Base-by-base conservation (phyloP, 2,888 invertebrate genomes). In the Caenorhabditis sinica region DNA sequence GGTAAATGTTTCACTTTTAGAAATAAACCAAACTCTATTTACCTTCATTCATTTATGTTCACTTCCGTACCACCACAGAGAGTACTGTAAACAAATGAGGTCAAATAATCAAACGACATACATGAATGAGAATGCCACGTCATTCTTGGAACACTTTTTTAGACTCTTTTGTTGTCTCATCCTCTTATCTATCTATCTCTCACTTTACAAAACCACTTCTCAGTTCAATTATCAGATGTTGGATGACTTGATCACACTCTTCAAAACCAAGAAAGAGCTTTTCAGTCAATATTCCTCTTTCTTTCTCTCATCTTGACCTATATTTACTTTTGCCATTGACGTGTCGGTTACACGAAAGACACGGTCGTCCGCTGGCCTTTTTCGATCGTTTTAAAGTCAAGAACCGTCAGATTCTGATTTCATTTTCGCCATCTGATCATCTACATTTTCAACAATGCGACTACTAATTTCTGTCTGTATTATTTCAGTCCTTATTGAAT, bases 321-420 rank as follows among this genome's bases (percentile, higher is more conserved):
- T 77, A 71, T 77, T 77, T 77, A 71, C 77, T 51, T 43, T 69
- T 71, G 71, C 63, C 77, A 77, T 77, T 77, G 77, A 77, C 61
- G 71, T 77, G 61, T 77, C 77, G 61, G 61, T 77, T 77, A 61
- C 77, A 60, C 68, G 61, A 33, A 58, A 77, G 66, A 71, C 61
- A 71, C 76, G 76, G 76, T 76, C 76, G 60, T 68, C 68, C 36
- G 68, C 76, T 76, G 68, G 68, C 68, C 68, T 76, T 76, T 68
- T 58, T 68, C 11, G 75, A 56, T 49, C 49, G 20, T 76, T 68
- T 68, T 69, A 68, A 56, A 68, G 40, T 69, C 51, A 69, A 60
- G 15, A 43, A 43, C 40, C 36, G 40, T 40, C 25, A 6, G 28
- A 15, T 75, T 75, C 45, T 17, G 51, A 28, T 43, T 68, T 49